Percentiles rank a stretch among this genome's conserved stretches.
These are phyloP conservation scores for Drosophila mimica DNA, from an alignment of 2,888 invertebrate species.

Conservation along the genomic window DNA sequence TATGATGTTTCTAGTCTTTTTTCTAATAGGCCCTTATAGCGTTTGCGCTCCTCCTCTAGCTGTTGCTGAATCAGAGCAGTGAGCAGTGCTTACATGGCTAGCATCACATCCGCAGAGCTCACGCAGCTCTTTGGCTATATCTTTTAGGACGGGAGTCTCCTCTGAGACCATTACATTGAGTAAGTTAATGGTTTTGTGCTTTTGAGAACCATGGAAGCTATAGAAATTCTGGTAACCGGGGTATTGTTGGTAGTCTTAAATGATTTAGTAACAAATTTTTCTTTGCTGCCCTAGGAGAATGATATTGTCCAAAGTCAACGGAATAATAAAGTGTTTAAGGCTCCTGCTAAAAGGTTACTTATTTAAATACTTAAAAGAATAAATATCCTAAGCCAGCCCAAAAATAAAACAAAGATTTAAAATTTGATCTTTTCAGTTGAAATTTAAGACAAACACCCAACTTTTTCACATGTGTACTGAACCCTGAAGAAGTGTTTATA, in stretches of 20 bases:
- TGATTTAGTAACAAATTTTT: background rate
- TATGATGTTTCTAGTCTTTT: background rate
- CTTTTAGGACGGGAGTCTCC: slow-evolving; percentile 7
- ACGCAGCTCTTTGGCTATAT: slow-evolving; percentile 7
- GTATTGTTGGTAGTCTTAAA: background rate
- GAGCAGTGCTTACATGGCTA: slow-evolving; percentile 2
- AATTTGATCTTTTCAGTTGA: too few relatives aligned
- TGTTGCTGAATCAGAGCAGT: slow-evolving; percentile 9
- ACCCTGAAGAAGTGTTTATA: too few relatives aligned
- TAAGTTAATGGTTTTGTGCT: background rate
- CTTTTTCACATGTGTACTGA: too few relatives aligned
- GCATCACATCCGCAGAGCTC: background rate
- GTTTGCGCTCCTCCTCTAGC: background rate
- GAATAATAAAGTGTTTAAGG: too few relatives aligned
- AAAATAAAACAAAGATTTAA: too few relatives aligned
- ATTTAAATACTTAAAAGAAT: background rate
- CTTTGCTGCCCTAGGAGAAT: background rate
- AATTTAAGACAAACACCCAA: too few relatives aligned
- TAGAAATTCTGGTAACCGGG: background rate
- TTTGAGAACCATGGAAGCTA: background rate
- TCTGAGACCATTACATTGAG: slow-evolving; percentile 1
- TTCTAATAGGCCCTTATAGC: slow-evolving; percentile 7
- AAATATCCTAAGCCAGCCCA: too few relatives aligned
- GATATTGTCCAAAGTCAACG: background rate
- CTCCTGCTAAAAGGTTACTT: background rate